phyloP scores from a whole-genome alignment of 2,797 vertebrate species.

The Hozukius guyotensis region DNA sequence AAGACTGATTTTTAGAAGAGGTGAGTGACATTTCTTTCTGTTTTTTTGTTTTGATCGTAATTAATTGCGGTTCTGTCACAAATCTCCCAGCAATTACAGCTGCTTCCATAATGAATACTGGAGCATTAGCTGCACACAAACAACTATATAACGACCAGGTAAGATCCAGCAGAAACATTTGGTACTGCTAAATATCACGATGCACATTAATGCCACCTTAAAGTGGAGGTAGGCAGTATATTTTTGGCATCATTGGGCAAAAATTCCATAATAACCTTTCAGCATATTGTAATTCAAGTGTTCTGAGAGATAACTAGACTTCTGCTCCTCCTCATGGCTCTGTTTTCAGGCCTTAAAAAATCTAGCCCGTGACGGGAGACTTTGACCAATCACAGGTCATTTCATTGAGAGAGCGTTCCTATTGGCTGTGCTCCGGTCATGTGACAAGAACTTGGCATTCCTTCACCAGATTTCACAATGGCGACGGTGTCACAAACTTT shows the following conservation, averaged over 20 bases:
- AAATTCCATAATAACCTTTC: too few species aligned
- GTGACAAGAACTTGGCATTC: too few species aligned
- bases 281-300: too few species aligned
- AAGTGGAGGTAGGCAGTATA: accelerated
- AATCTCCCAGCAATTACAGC: not conserved
- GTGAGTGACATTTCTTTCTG: not conserved
- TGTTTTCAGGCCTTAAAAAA: accelerated
- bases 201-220: not conserved
- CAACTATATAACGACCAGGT: not conserved
- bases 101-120: not conserved
- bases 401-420: too few species aligned
- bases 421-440: too few species aligned
- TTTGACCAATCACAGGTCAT: too few species aligned
- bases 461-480: too few species aligned
- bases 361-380: too few species aligned
- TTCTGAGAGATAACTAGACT: too few species aligned
- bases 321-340: too few species aligned
- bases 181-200: not conserved
- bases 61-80: not conserved
- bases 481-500: accelerated
- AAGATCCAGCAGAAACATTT: not conserved
- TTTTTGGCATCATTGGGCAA: too few species aligned
- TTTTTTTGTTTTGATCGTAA: not conserved
- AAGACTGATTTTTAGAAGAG: conserved; percentile 1
- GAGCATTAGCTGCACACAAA: conserved; percentile 3